phyloP scores from a whole-genome alignment of 1,140 invertebrate genomes.

The Temnothorax nylanderi region DNA sequence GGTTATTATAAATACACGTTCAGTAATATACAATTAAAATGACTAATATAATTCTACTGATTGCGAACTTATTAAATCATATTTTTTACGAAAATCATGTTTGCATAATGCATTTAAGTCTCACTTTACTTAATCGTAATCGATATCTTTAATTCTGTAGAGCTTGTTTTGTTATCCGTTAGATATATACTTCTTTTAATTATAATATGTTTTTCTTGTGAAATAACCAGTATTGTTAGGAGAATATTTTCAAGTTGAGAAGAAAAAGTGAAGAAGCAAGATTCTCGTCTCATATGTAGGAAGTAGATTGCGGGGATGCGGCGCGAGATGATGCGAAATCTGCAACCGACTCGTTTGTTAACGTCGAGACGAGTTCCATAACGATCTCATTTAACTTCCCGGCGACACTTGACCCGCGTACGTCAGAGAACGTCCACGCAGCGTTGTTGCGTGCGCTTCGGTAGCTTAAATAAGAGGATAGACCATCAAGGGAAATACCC shows the following conservation, averaged over 20 bases:
- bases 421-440: conserved; percentile 54
- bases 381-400: conserved; percentile 59
- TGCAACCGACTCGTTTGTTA: conserved; percentile 47
- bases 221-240: background rate
- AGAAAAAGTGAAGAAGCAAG: background rate
- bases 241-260: background rate
- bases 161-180: background rate
- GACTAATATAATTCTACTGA: background rate
- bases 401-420: conserved; percentile 55
- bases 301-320: conserved; percentile 19
- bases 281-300: background rate
- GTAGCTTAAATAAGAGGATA: conserved; percentile 54
- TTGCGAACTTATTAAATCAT: background rate
- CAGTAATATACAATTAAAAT: background rate
- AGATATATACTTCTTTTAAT: background rate
- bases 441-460: conserved; percentile 38
- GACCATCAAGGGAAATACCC: background rate
- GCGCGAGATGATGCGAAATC: conserved; percentile 44
- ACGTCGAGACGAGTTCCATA: conserved; percentile 52
- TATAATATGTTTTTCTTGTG: background rate
- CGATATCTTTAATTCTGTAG: background rate
- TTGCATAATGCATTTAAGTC: background rate
- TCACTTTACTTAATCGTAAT: background rate
- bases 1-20: background rate
- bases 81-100: background rate